A percentile compares a stretch with the other conserved stretches of the same genome.
These are phyloP conservation scores for Myocastor coypus DNA, from an alignment of 2,113 vertebrate species.

Conservation along the genomic window DNA sequence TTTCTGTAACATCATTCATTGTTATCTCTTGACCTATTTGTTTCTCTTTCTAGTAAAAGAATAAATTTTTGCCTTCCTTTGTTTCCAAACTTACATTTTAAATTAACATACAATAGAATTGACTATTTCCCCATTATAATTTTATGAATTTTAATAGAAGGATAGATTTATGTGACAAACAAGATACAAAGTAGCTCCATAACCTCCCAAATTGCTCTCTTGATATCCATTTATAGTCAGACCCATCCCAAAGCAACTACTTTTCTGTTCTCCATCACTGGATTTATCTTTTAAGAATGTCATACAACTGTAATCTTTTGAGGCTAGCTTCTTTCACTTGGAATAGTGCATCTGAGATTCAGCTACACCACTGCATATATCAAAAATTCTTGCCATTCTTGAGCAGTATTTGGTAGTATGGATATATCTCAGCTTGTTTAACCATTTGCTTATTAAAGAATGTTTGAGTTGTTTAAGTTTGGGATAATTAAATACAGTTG, in stretches of 20 bases:
- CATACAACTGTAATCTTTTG: not conserved
- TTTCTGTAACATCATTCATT: not conserved
- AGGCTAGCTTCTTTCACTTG: not conserved
- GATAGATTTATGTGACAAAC: not conserved
- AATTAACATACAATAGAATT: not conserved
- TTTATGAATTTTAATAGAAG: not conserved
- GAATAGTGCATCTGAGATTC: not conserved
- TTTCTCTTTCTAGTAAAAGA: conserved; percentile 4
- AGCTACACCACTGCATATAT: not conserved
- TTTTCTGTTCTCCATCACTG: not conserved
- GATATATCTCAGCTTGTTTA: not conserved
- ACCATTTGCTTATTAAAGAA: not conserved
- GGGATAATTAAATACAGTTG: not conserved
- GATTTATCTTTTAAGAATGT: conserved; percentile 24
- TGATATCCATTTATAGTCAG: not conserved
- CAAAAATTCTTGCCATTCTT: not conserved
- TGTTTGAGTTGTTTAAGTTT: not conserved
- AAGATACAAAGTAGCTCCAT: not conserved
- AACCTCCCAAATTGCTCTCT: not conserved
- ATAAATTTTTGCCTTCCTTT: not conserved
- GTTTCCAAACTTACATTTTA: conserved; percentile 2
- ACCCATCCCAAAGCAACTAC: not conserved
- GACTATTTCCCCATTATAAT: not conserved
- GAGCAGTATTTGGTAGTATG: not conserved
- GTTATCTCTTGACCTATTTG: not conserved